Evolutionary conservation across 1,140 invertebrate genomes (phyloP).

Genomic region (Drosophila parabipectinata): DNA sequence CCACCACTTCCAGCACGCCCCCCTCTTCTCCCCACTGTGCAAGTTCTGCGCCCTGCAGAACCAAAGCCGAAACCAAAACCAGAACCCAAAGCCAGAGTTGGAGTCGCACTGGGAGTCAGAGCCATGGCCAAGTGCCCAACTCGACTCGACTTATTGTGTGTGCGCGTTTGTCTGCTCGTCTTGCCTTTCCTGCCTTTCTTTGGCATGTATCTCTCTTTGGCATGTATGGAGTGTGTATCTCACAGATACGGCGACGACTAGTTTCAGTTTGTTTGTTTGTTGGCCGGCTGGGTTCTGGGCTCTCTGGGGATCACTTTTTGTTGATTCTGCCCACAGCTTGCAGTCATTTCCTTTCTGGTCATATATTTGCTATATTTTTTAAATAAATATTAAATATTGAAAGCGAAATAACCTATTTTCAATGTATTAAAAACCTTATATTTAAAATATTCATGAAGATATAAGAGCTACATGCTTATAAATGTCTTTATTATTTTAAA

Average conservation of each 20-base stretch:
- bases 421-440: too few relatives aligned
- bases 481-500: too few relatives aligned
- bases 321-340: conserved; percentile 45
- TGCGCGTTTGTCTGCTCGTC: conserved; percentile 18
- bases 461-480: too few relatives aligned
- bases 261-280: conserved; percentile 77
- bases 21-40: conserved; percentile 21
- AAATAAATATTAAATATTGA: conserved; percentile 1
- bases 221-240: conserved; percentile 61
- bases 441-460: too few relatives aligned
- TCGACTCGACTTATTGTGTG: conserved; percentile 15
- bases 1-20: conserved; percentile 45
- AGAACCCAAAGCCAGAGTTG: conserved; percentile 44
- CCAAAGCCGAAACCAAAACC: conserved; percentile 34
- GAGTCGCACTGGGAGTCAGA: conserved; percentile 38
- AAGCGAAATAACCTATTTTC: not conserved
- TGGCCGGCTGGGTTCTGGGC: conserved; percentile 51
- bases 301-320: conserved; percentile 50
- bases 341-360: conserved; percentile 55
- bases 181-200: conserved; percentile 43
- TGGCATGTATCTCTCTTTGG: conserved; percentile 39
- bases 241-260: conserved; percentile 59
- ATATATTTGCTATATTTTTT: conserved; percentile 26
- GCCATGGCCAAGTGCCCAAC: conserved; percentile 51
- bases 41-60: conserved; percentile 48